phyloP scores from a whole-genome alignment of 92 coral and sea anemone species.

The Porites lobata region DNA sequence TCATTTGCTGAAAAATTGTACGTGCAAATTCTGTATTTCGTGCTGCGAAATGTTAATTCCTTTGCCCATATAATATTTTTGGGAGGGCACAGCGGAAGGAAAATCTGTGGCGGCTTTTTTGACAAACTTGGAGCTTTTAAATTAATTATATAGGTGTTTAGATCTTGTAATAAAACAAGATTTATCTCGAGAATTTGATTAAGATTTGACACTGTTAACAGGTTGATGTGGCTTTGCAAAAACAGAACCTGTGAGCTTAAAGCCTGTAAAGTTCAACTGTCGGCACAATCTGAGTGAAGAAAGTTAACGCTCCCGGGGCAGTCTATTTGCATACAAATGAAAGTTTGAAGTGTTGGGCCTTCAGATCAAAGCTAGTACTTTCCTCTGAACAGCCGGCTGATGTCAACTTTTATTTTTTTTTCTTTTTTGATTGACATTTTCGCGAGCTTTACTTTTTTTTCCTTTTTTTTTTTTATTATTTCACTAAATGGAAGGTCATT shows the following conservation, averaged over 20 bases:
- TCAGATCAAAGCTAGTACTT: no score
- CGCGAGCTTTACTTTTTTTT: no score
- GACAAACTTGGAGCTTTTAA: not conserved
- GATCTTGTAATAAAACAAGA: slow-evolving; percentile 16
- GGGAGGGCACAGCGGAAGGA: slow-evolving; percentile 26
- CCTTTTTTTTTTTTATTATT: no score
- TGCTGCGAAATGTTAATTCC: slow-evolving; percentile 24
- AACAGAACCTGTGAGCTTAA: not conserved
- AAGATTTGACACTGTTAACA: slow-evolving; percentile 17
- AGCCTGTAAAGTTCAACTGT: not conserved
- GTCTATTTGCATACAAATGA: no score
- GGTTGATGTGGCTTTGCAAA: not conserved
- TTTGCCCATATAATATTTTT: not conserved
- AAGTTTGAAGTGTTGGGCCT: no score
- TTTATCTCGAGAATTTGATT: not conserved
- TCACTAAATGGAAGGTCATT: no score
- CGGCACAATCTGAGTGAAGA: not conserved
- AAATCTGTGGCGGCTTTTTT: not conserved
- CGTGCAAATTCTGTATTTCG: not conserved
- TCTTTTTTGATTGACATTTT: no score
- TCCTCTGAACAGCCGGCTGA: no score
- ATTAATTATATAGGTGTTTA: slow-evolving; percentile 19
- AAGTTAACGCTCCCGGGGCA: no score
- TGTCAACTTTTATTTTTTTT: no score
- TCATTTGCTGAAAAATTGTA: not conserved